Percentiles rank a stretch among this genome's conserved stretches.
These are phyloP conservation scores for Bombus affinis DNA, from an alignment of 1,140 invertebrate species.

Conservation along the genomic window DNA sequence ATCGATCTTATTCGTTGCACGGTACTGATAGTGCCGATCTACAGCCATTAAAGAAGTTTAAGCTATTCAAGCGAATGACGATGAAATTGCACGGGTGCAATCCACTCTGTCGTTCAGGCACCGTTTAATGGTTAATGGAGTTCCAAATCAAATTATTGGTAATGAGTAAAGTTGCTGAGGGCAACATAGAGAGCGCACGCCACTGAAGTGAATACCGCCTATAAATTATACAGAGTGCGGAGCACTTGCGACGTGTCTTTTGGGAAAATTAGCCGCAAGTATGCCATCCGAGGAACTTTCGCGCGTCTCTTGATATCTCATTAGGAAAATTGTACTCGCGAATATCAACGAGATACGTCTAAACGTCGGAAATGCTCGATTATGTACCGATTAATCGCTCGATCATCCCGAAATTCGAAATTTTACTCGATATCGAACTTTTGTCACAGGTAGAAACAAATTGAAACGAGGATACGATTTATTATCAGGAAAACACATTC, in stretches of 20 bases:
- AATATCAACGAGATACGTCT: background rate
- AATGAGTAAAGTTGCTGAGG: conserved; percentile 79
- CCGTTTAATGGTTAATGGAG: conserved; percentile 79
- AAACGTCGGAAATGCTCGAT: background rate
- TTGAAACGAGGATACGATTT: background rate
- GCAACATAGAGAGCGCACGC: conserved; percentile 73
- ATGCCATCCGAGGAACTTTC: conserved; percentile 29
- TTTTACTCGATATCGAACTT: background rate
- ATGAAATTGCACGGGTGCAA: conserved; percentile 71
- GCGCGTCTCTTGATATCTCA: conserved; percentile 7
- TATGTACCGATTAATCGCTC: background rate
- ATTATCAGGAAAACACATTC: background rate
- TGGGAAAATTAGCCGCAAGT: conserved; percentile 60
- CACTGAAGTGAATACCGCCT: conserved; percentile 71
- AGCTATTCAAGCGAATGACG: conserved; percentile 71
- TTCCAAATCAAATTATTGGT: conserved; percentile 80
- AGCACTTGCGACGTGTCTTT: conserved; percentile 68
- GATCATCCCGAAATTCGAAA: background rate
- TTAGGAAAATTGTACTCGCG: conserved; percentile 25
- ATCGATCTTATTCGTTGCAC: conserved; percentile 38
- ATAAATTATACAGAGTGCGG: conserved; percentile 69
- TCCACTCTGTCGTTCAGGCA: conserved; percentile 76
- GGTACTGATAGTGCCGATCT: conserved; percentile 59
- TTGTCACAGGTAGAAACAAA: too few relatives aligned
- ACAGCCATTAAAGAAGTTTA: conserved; percentile 70